phyloP scores from a whole-genome alignment of 2,888 invertebrate genomes.

The Smittia sp. region DNA sequence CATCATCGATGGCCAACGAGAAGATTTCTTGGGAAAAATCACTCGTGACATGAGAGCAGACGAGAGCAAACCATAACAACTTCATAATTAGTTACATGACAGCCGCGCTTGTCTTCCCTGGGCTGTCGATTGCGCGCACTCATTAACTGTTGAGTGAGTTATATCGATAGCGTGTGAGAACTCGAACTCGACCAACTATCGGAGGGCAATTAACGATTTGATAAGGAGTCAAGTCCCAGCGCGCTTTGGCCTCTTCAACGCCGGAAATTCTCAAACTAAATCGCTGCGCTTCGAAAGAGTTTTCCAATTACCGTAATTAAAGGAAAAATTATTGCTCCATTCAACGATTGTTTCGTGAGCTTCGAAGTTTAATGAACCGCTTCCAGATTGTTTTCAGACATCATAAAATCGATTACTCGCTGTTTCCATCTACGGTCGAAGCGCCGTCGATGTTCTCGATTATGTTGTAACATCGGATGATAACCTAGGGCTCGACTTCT shows the following conservation, averaged over 20 bases:
- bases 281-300: background rate
- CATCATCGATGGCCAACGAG: background rate
- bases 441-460: background rate
- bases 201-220: too few species aligned
- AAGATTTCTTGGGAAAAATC: background rate
- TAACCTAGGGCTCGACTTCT: too few species aligned
- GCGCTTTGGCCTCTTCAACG: background rate
- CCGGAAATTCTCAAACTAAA: background rate
- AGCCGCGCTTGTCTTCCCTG: background rate
- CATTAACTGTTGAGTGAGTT: background rate
- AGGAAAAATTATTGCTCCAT: background rate
- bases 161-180: background rate
- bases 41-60: background rate
- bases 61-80: background rate
- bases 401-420: background rate
- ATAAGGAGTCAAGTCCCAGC: background rate
- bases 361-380: background rate
- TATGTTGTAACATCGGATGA: too few species aligned
- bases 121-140: background rate
- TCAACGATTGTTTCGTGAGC: background rate
- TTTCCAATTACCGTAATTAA: background rate
- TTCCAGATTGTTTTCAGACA: background rate
- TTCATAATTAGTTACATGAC: slow-evolving; percentile 1
- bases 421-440: background rate
- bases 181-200: background rate